A percentile compares a stretch with the other conserved stretches of the same genome.
These are phyloP conservation scores for Glaucomys volans DNA, from an alignment of 2,113 vertebrate species.

Conservation along the genomic window DNA sequence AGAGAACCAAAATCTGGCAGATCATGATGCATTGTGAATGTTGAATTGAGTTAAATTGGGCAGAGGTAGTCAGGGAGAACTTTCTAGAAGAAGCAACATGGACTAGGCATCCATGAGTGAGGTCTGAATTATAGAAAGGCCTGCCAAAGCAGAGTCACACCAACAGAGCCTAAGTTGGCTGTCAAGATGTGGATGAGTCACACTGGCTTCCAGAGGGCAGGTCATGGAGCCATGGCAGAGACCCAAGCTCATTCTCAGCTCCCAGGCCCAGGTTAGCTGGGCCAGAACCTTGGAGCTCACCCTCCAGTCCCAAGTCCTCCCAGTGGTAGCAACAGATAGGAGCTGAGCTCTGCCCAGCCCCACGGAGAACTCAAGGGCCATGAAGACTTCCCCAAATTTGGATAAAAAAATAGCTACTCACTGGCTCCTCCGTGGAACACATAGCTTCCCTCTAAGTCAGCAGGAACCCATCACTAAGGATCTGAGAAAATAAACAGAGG, in stretches of 20 bases:
- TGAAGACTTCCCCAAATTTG: constrained; percentile 80
- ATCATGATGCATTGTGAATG: background rate
- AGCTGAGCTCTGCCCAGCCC: background rate
- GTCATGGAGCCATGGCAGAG: background rate
- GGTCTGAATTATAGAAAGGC: background rate
- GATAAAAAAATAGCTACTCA: constrained; percentile 71
- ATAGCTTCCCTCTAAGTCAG: constrained; percentile 77
- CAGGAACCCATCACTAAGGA: constrained; percentile 70
- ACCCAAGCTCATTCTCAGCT: background rate
- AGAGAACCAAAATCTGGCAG: background rate
- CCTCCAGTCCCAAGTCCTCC: background rate
- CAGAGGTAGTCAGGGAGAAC: background rate
- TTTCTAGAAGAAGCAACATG: background rate
- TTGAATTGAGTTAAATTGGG: background rate
- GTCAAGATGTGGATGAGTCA: accelerated
- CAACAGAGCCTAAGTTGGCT: background rate
- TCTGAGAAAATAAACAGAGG: constrained; percentile 82
- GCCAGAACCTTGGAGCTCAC: background rate
- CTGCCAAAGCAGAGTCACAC: background rate
- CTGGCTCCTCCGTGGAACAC: constrained; percentile 60
- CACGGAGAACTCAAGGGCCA: background rate
- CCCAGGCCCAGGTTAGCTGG: background rate
- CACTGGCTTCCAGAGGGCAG: background rate
- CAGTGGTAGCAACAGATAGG: background rate
- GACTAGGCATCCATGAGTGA: background rate